These are phyloP conservation scores for Hylaeus anthracinus DNA, from an alignment of 1,140 invertebrate genomes.

Conservation along the genomic window DNA sequence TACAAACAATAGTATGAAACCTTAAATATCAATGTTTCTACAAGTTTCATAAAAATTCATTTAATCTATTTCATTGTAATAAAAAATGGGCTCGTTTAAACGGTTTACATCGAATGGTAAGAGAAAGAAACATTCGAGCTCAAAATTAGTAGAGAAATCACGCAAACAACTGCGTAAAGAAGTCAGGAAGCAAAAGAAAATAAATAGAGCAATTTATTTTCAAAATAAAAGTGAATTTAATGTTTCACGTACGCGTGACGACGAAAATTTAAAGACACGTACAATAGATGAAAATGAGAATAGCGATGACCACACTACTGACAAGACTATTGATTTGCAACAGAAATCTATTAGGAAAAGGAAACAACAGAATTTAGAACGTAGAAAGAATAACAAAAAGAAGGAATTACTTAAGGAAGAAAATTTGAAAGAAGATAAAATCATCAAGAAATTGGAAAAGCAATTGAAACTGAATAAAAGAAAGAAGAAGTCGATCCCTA, in stretches of 20 bases:
- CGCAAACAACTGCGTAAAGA: conserved; percentile 85
- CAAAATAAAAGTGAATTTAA: conserved; percentile 42
- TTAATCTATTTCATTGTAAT: neutral
- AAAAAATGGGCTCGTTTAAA: conserved; percentile 19
- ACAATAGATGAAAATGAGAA: conserved; percentile 61
- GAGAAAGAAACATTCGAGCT: neutral
- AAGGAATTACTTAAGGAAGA: conserved; percentile 78
- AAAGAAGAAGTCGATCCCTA: conserved; percentile 88
- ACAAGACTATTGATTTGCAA: neutral
- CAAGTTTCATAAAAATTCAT: neutral
- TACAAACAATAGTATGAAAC: no score
- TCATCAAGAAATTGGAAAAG: conserved; percentile 91
- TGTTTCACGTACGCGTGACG: conserved; percentile 50
- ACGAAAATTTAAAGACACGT: conserved; percentile 49
- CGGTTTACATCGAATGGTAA: conserved; percentile 6
- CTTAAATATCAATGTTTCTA: no score
- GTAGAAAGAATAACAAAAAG: conserved; percentile 54
- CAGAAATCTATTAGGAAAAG: conserved; percentile 18
- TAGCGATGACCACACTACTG: conserved; percentile 55
- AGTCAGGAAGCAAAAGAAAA: conserved; percentile 81
- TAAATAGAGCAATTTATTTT: conserved; percentile 79
- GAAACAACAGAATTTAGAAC: conserved; percentile 38
- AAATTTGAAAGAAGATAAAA: conserved; percentile 87
- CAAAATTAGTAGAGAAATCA: conserved; percentile 68
- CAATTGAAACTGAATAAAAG: conserved; percentile 90